Evolutionary conservation across 2,888 invertebrate species (phyloP), one percentile per base, ranked within the genome.

Genomic region (Acronicta alni): DNA sequence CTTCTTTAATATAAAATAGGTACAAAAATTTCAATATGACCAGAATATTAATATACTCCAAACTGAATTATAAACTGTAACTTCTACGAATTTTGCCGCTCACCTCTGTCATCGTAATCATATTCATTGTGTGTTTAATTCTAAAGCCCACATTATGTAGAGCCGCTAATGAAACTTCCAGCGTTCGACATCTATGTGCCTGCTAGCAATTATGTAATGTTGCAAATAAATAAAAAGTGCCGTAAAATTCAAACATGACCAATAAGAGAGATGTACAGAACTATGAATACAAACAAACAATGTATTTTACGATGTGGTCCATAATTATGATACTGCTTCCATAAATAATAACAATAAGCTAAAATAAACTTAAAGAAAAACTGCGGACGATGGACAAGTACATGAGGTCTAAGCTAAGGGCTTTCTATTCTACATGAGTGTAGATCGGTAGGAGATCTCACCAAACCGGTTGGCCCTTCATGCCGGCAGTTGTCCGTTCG

Each of bases 401-500:
- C 67, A 71, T 37, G 62, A 67, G 55, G 45, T 67, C 67, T 66
- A 74, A 78, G 66, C 74, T 70, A 72, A 75, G 75, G 79, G 79
- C 73, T 82, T 80, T 84, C 84, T 84, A 84, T 67, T 82, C 80
- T 79, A 81, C 76, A 76, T 71, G 71, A 81, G 77, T 79, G 83
- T 81, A 75, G 83, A 82, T 88, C 82, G 83, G 85, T 78, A 83
- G 82, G 82, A 86, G 85, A 83, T 88, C 93, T 94, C 87, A 94
- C 93, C 93, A 94, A 91, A 94, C 93, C 92, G 94, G 93, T 92
- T 92, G 92, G 77, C 92, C 94, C 90, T 92, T 93, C 93, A 94
- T 93, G 85, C 88, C 88, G 86, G 86, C 82, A 73, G 79, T 77
- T 65, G 64, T 80, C 80, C 85, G 84, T 76, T 88, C 89, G 77